Evolutionary conservation across 2,113 vertebrate genomes (phyloP).

Genomic region (Donacobius atricapilla): DNA sequence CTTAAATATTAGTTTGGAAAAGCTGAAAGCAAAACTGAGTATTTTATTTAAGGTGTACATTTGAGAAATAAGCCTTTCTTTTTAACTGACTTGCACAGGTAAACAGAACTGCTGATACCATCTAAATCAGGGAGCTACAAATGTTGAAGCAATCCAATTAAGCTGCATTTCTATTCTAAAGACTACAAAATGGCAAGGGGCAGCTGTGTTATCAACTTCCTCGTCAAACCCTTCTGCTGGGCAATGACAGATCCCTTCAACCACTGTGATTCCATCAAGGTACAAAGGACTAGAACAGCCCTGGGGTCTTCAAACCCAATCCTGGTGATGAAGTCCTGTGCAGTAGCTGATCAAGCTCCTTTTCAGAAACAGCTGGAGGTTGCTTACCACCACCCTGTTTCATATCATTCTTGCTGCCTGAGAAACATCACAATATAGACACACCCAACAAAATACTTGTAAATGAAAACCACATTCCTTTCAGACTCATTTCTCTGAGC

Average conservation of each 20-base stretch:
- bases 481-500: not conserved
- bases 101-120: not conserved
- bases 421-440: not conserved
- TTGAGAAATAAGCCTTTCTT: not conserved
- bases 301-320: not conserved
- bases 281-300: not conserved
- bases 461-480: not conserved
- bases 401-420: not conserved
- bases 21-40: not conserved
- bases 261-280: not conserved
- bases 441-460: not conserved
- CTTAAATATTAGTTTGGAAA: not conserved
- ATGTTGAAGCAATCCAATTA: not conserved
- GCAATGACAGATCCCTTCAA: not conserved
- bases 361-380: not conserved
- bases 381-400: not conserved
- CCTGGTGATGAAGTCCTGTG: not conserved
- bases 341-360: not conserved
- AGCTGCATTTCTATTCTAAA: not conserved
- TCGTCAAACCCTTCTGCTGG: not conserved
- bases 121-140: not conserved
- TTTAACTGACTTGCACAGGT: not conserved
- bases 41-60: not conserved
- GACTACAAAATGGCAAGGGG: not conserved
- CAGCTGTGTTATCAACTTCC: not conserved